phyloP scores from a whole-genome alignment of 2,797 vertebrate species.

The Garrulus glandarius region DNA sequence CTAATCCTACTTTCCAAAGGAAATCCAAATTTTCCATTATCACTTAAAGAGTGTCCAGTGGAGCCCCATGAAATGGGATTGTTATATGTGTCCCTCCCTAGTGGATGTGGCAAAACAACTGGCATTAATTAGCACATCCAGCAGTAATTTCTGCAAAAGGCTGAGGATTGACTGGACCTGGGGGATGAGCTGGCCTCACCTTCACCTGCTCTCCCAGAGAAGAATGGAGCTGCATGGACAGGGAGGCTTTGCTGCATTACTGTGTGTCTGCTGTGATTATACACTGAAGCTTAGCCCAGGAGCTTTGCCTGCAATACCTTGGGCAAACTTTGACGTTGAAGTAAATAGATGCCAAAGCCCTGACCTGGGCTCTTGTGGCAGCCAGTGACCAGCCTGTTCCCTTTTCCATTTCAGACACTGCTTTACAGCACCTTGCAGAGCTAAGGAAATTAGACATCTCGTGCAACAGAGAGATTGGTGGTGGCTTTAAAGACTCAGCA shows the following conservation, averaged over 20 bases:
- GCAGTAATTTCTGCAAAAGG: neutral
- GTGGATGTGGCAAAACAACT: neutral
- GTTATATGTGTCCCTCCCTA: neutral
- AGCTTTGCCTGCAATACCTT: conserved; percentile 15
- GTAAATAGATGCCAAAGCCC: neutral
- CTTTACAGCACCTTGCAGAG: conserved; percentile 73
- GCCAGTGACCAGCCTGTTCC: neutral
- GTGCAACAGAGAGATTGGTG: conserved; percentile 79
- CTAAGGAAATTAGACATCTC: conserved; percentile 81
- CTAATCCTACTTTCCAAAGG: neutral
- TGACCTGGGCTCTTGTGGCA: neutral
- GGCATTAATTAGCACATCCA: neutral
- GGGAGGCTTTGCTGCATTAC: neutral
- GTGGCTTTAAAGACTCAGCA: conserved; percentile 74
- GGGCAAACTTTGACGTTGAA: neutral
- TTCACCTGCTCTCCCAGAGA: conserved; percentile 27
- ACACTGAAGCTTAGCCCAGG: neutral
- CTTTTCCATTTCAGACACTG: conserved; percentile 69
- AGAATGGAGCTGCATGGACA: neutral
- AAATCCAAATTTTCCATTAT: neutral
- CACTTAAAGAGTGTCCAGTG: neutral
- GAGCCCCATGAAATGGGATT: neutral
- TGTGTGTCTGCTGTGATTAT: conserved; percentile 17
- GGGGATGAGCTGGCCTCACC: conserved; percentile 21
- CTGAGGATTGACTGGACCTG: neutral